phyloP scores from a whole-genome alignment of 2,888 invertebrate genomes.

The Pseudococcus longispinus region DNA sequence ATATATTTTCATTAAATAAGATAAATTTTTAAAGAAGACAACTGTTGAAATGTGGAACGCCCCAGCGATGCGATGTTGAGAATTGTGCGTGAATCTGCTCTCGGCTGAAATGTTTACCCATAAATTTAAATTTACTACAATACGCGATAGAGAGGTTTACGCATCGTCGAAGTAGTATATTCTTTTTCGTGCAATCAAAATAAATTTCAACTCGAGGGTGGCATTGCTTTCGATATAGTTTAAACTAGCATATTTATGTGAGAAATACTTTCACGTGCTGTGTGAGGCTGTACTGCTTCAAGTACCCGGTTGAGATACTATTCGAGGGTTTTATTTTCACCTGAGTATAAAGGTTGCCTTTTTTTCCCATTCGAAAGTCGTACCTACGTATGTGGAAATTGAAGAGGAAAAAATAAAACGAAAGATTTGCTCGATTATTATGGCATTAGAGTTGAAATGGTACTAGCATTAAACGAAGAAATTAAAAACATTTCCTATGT shows the following conservation, averaged over 20 bases:
- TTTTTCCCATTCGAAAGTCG: neutral
- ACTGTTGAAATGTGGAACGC: slow-evolving; percentile 3
- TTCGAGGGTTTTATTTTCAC: neutral
- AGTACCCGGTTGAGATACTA: neutral
- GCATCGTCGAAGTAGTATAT: neutral
- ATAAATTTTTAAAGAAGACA: slow-evolving; percentile 2
- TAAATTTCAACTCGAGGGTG: slow-evolving; percentile 7
- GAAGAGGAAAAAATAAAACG: neutral
- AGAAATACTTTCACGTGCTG: neutral
- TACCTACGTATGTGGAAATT: neutral
- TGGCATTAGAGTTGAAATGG: neutral
- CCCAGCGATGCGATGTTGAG: neutral
- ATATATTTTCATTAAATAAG: neutral
- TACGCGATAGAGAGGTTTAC: neutral
- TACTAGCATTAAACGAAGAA: neutral
- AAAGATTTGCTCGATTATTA: neutral
- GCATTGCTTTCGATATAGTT: neutral
- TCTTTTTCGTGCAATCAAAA: neutral
- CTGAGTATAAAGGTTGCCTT: neutral
- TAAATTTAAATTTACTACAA: slow-evolving; percentile 17
- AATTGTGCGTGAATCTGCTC: neutral
- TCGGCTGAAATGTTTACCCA: neutral
- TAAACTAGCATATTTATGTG: slow-evolving; percentile 14
- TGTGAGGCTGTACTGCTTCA: neutral
- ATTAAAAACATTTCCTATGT: slow-evolving; percentile 1